These are phyloP conservation scores for Synergus laeviventris DNA, from an alignment of 2,888 invertebrate genomes.

Conservation along the genomic window DNA sequence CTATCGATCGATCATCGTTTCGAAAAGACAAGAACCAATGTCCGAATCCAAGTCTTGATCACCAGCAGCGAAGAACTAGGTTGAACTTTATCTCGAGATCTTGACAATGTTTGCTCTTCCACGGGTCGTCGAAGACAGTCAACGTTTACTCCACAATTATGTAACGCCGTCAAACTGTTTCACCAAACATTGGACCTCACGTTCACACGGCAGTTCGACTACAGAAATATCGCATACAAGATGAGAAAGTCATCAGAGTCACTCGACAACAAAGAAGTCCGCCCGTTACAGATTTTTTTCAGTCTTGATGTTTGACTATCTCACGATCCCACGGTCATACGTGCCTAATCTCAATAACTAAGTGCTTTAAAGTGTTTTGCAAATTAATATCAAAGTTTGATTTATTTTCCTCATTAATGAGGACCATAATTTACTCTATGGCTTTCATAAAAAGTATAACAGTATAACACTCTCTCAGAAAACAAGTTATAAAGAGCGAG, in stretches of 20 bases:
- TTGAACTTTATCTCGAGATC: conserved; percentile 35
- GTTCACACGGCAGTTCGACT: conserved; percentile 67
- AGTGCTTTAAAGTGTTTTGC: neutral
- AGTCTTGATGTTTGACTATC: conserved; percentile 72
- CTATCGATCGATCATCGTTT: conserved; percentile 35
- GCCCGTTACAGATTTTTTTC: conserved; percentile 70
- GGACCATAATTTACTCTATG: neutral
- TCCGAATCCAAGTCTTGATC: conserved; percentile 58
- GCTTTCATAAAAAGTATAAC: neutral
- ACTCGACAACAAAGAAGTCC: conserved; percentile 58
- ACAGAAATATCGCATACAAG: conserved; percentile 48
- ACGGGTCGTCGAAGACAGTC: conserved; percentile 64
- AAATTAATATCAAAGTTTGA: neutral
- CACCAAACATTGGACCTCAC: conserved; percentile 70
- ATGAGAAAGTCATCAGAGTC: conserved; percentile 36
- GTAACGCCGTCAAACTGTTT: conserved; percentile 74
- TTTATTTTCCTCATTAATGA: neutral
- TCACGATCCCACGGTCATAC: conserved; percentile 63
- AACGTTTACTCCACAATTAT: conserved; percentile 74
- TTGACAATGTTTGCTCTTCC: conserved; percentile 49
- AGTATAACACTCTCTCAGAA: neutral
- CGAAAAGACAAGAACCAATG: conserved; percentile 48
- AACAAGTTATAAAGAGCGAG: neutral
- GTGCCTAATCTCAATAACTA: conserved; percentile 15
- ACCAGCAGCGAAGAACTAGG: conserved; percentile 46